Percentiles rank a stretch among this genome's conserved stretches.
Evolutionary conservation across 2,888 invertebrate species (phyloP).

Genomic region (Amphimallon solstitiale): DNA sequence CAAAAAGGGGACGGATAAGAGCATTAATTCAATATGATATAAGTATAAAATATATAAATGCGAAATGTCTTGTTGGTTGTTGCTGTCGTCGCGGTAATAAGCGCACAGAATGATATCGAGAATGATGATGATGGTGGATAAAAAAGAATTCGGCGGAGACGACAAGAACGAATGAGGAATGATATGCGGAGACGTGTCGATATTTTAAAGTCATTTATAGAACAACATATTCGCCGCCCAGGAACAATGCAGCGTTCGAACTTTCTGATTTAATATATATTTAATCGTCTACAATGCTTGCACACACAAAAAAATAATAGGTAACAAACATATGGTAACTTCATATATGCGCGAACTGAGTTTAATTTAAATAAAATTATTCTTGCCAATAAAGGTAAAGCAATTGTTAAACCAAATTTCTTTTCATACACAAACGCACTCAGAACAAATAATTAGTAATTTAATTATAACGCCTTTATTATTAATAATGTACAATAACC

Average conservation of each 20-base stretch:
- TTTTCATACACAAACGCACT: no score
- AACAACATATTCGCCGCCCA: slow-evolving; percentile 60
- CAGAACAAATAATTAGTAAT: no score
- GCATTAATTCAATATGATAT: slow-evolving; percentile 25
- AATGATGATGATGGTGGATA: background rate
- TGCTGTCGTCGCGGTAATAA: slow-evolving; percentile 24
- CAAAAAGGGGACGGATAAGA: slow-evolving; percentile 29
- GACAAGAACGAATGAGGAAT: slow-evolving; percentile 31
- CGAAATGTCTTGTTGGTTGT: slow-evolving; percentile 13
- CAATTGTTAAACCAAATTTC: no score
- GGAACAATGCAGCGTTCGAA: slow-evolving; percentile 53
- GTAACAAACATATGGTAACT: no score
- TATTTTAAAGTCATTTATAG: slow-evolving; percentile 42
- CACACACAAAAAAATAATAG: no score
- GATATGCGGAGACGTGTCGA: slow-evolving; percentile 37
- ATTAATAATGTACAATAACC: no score
- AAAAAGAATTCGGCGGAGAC: slow-evolving; percentile 18
- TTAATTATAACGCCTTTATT: no score
- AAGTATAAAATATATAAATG: slow-evolving; percentile 1
- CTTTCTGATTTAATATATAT: no score
- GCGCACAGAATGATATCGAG: slow-evolving; percentile 26
- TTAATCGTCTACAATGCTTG: no score
- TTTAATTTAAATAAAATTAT: no score
- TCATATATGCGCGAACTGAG: no score
- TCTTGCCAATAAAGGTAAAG: no score